A percentile compares a stretch with the other conserved stretches of the same genome.
phyloP scores from a whole-genome alignment of 2,797 vertebrate species.

The Leucoraja ocellata region DNA sequence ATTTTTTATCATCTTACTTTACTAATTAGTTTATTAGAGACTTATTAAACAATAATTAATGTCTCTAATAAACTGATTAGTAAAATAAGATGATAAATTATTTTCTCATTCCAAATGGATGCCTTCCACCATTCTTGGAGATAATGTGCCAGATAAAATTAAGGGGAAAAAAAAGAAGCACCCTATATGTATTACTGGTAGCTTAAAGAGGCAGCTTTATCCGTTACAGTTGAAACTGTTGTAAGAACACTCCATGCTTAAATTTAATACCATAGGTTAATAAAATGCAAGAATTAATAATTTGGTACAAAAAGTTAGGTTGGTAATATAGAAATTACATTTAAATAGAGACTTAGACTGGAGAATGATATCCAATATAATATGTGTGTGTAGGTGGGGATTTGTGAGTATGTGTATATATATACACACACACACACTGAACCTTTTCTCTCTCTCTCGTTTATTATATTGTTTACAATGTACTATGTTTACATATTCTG shows the following conservation, averaged over 20 bases:
- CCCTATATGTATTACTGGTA: background rate
- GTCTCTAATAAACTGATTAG: background rate
- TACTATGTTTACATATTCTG: too few relatives aligned
- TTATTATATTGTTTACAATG: too few relatives aligned
- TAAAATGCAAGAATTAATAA: background rate
- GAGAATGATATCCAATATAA: background rate
- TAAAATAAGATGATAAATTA: background rate
- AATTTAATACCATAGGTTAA: background rate
- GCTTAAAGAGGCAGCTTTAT: background rate
- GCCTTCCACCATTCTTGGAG: background rate
- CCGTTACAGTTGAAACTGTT: background rate
- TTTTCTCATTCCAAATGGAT: background rate
- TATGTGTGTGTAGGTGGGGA: too few relatives aligned
- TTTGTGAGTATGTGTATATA: too few relatives aligned
- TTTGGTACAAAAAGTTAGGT: background rate
- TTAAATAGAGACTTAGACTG: background rate
- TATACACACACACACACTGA: too few relatives aligned
- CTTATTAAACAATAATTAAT: background rate
- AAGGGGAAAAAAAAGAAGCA: background rate
- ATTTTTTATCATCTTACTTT: background rate
- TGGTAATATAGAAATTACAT: conserved; percentile 1
- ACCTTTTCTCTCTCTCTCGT: too few relatives aligned
- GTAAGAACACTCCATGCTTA: background rate
- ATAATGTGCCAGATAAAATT: background rate
- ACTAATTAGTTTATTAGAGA: background rate